These are phyloP conservation scores for Karalla daura DNA, from an alignment of 2,797 vertebrate genomes.

Conservation along the genomic window DNA sequence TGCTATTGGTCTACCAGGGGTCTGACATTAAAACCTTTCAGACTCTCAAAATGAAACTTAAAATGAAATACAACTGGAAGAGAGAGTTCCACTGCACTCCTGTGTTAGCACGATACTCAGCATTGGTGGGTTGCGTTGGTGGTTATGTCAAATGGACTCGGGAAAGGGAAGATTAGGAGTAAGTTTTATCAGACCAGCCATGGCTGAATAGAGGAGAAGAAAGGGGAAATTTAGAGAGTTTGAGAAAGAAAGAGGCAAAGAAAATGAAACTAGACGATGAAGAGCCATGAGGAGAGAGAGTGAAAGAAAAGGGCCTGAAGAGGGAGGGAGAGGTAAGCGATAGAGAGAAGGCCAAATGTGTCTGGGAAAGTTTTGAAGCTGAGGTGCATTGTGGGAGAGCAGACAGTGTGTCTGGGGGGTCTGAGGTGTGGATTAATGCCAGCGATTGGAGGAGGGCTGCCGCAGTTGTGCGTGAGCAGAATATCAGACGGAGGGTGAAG, in stretches of 20 bases:
- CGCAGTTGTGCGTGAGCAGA: slow-evolving; percentile 94
- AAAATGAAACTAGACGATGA: slow-evolving; percentile 69
- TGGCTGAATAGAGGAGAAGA: slow-evolving; percentile 63
- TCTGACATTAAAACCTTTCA: slow-evolving; percentile 21
- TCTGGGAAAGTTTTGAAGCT: slow-evolving; percentile 85
- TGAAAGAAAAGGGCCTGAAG: slow-evolving; percentile 65
- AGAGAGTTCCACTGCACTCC: neutral
- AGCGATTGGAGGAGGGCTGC: slow-evolving; percentile 91
- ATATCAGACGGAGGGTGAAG: slow-evolving; percentile 85
- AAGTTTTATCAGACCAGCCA: slow-evolving; percentile 65
- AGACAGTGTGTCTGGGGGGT: slow-evolving; percentile 86
- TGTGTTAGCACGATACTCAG: neutral
- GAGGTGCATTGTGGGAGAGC: slow-evolving; percentile 83
- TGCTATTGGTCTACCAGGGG: slow-evolving; percentile 3
- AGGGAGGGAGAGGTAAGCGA: slow-evolving; percentile 69
- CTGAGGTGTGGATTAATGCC: slow-evolving; percentile 91
- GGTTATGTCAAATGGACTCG: slow-evolving; percentile 62
- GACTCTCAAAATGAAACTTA: slow-evolving; percentile 14
- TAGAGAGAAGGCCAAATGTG: slow-evolving; percentile 76
- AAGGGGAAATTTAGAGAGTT: slow-evolving; percentile 68
- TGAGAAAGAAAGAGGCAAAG: slow-evolving; percentile 63
- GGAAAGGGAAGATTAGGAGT: slow-evolving; percentile 71
- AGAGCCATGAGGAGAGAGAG: slow-evolving; percentile 58
- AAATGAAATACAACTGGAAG: slow-evolving; percentile 7
- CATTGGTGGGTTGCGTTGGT: slow-evolving; percentile 41